Percentiles rank a stretch among this genome's conserved stretches.
Evolutionary conservation across 2,797 vertebrate genomes (phyloP).

Genomic region (Sebastes itinus): DNA sequence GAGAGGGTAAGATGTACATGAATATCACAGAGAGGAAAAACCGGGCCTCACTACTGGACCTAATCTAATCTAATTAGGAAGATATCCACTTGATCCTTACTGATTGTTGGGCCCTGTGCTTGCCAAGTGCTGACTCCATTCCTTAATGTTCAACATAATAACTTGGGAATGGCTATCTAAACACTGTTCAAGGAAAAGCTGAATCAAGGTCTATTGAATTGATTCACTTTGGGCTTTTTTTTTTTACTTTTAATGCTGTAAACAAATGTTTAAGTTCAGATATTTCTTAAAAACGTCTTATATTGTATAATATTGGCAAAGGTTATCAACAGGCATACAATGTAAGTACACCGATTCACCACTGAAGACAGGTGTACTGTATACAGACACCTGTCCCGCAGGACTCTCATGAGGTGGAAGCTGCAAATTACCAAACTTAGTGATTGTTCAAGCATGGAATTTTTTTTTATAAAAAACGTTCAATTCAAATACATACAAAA

Average conservation of each 20-base stretch:
- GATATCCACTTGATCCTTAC: constrained; percentile 45
- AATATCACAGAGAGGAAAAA: constrained; percentile 26
- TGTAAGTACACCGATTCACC: not conserved
- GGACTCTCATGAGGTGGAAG: not conserved
- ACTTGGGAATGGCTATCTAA: constrained; percentile 11
- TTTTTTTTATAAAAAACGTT: no score
- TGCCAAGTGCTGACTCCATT: constrained; percentile 41
- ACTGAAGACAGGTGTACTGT: not conserved
- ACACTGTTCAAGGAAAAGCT: not conserved
- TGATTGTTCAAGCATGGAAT: not conserved
- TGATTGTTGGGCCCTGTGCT: constrained; percentile 25
- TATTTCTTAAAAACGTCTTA: not conserved
- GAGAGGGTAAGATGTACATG: constrained; percentile 9
- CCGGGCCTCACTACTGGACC: constrained; percentile 29
- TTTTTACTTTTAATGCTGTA: not conserved
- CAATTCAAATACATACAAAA: not conserved
- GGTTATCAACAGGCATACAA: not conserved
- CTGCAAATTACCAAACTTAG: not conserved
- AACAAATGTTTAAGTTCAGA: not conserved
- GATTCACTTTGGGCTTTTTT: not conserved
- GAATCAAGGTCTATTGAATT: not conserved
- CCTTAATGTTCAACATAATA: constrained; percentile 14
- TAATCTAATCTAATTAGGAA: constrained; percentile 60
- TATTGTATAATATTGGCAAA: not conserved
- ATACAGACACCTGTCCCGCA: not conserved